Evolutionary conservation across 2,797 vertebrate species (phyloP), one percentile per base, ranked within the genome.

Genomic region (Ciconia nigra): DNA sequence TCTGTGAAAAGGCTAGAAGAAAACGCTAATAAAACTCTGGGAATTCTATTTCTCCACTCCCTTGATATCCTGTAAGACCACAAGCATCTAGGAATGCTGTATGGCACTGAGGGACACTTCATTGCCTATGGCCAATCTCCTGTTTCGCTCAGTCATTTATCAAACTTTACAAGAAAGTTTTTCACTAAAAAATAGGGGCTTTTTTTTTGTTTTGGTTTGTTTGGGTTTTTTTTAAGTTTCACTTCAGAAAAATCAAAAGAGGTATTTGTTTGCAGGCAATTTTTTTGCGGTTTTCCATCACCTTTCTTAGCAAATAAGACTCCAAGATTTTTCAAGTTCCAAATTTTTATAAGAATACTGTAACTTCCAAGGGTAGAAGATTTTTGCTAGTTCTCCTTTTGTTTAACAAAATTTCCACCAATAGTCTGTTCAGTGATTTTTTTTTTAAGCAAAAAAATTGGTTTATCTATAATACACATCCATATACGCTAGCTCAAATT

Each of bases 21-120:
- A 77, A 86, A 33, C 37, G 63, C 13, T n/a, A 77, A 42, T 31
- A 69, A 26, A 80, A 72, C 11, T 29, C 61, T 37, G 54, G 73
- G 14, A 44, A 55, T 51, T 51, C 37, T 63, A 10, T 76, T 57
- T 24, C 51, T 81, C 22, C 25, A 49, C 7, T 79, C 29, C 25
- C 44, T 67, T 44, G 12, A 83, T 14, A 65, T 22, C 28, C 22
- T 49, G 2, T 26, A 90, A 69, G 25, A 41, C 58, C 46, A 73
- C 31, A 82, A 61, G 15, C n/a, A 83, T 13, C 46, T 31, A 69
- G 20, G 15, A 85, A 65, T 24, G 25, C 19, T 4, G 3, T 39
- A 28, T 11, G 77, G 44, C 29, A 88, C 55, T 11, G 15, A 15
- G 47, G 11, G 15, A 61, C 0, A 0, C 3, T 41, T 57, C 62